A percentile compares a stretch with the other conserved stretches of the same genome.
Evolutionary conservation across 2,113 vertebrate genomes (phyloP).

Genomic region (Erpornis zantholeuca): DNA sequence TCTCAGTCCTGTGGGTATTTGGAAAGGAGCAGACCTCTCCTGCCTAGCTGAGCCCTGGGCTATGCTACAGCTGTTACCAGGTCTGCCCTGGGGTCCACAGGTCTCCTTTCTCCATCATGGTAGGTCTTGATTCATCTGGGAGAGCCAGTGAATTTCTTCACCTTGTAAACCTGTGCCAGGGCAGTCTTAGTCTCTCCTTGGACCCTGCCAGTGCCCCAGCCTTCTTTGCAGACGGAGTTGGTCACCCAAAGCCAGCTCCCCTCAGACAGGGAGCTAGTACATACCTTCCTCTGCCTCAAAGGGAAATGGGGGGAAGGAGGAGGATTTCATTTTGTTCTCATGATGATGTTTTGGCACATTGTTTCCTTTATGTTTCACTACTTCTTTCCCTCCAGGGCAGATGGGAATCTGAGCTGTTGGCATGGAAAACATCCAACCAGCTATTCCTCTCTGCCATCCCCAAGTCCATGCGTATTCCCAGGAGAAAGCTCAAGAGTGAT

Average conservation of each 20-base stretch:
- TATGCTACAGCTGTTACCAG: not conserved
- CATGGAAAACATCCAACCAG: not conserved
- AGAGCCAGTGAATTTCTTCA: not conserved
- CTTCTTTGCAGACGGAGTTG: not conserved
- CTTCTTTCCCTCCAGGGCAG: not conserved
- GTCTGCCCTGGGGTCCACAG: not conserved
- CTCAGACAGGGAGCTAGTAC: not conserved
- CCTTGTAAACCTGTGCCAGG: not conserved
- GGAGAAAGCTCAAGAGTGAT: not conserved
- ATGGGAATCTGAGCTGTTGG: not conserved
- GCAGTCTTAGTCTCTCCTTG: not conserved
- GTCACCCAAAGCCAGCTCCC: not conserved
- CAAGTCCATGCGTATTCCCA: not conserved
- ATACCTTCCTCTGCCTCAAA: not conserved
- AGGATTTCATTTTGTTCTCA: not conserved
- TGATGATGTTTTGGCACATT: not conserved
- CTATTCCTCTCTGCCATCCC: not conserved
- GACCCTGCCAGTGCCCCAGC: not conserved
- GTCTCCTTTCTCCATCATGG: rapidly evolving
- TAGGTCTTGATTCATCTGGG: not conserved
- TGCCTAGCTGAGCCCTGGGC: not conserved
- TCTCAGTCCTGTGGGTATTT: not conserved
- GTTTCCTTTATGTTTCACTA: not conserved
- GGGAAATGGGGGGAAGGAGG: not conserved
- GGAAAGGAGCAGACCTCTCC: not conserved